These are phyloP conservation scores for Morpho achilles DNA, from an alignment of 2,888 invertebrate species.

Conservation along the genomic window DNA sequence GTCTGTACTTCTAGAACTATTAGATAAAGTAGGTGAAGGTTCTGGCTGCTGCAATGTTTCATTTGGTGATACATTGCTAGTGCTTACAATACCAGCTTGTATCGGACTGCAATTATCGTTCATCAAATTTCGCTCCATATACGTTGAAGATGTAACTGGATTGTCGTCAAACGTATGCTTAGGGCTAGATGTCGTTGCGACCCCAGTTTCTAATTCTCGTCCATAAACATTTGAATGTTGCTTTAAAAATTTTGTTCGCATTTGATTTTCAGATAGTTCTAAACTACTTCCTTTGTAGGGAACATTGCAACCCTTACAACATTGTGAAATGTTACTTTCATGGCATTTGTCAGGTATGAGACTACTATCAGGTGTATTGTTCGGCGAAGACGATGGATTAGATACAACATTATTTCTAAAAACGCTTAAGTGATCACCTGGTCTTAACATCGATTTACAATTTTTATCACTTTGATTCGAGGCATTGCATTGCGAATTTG, in stretches of 20 bases:
- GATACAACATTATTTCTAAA: constrained; percentile 56
- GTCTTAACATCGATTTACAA: constrained; percentile 42
- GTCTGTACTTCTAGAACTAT: constrained; percentile 71
- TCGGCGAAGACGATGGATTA: constrained; percentile 63
- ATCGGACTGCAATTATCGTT: constrained; percentile 85
- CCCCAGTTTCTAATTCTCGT: constrained; percentile 64
- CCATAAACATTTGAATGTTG: constrained; percentile 52
- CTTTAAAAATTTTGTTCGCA: constrained; percentile 62
- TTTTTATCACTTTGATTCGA: constrained; percentile 53
- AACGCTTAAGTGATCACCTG: constrained; percentile 45
- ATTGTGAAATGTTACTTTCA: constrained; percentile 52
- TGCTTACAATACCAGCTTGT: constrained; percentile 91
- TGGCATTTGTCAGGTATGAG: constrained; percentile 56
- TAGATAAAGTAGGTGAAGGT: constrained; percentile 80
- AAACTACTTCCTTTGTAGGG: constrained; percentile 61
- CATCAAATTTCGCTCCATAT: constrained; percentile 75
- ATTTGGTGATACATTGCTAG: constrained; percentile 87
- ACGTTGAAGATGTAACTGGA: constrained; percentile 85
- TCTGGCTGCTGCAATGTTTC: constrained; percentile 75
- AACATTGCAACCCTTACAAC: constrained; percentile 76
- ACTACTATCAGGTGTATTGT: constrained; percentile 70
- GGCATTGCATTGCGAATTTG: constrained; percentile 40
- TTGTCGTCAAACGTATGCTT: constrained; percentile 75
- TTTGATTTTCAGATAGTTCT: constrained; percentile 56
- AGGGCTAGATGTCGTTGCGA: constrained; percentile 72